Conservation (phyloP, 2,888 invertebrate genomes). For the Trachelus stipa region DNA sequence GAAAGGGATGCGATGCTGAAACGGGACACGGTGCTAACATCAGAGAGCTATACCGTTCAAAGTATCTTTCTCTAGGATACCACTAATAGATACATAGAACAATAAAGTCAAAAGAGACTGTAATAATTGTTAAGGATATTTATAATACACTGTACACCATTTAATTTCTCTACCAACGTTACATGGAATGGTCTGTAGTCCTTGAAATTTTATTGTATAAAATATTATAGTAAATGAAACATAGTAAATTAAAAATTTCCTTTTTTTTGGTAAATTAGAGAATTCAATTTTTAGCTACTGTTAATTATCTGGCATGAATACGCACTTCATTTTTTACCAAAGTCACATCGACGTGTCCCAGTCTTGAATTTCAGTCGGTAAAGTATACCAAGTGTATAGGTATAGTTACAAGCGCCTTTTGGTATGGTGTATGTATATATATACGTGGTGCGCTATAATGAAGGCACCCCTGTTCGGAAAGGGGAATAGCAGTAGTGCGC, state of each 20-base stretch:
- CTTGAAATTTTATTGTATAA: neutral
- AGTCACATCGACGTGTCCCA: neutral
- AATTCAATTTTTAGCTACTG: neutral
- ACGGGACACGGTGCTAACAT: conserved; percentile 2
- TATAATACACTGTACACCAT: neutral
- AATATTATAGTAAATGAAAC: neutral
- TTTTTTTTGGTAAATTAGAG: neutral
- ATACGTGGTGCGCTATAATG: conserved; percentile 39
- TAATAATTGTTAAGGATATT: neutral
- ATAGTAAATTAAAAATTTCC: neutral
- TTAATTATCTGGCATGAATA: neutral
- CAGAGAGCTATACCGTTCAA: neutral
- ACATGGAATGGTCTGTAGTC: neutral
- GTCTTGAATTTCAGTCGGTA: neutral
- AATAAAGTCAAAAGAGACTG: neutral
- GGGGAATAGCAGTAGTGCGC: conserved; percentile 42
- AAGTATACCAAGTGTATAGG: neutral
- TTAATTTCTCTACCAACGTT: neutral
- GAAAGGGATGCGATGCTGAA: conserved; percentile 3
- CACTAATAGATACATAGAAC: neutral
- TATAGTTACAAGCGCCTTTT: neutral
- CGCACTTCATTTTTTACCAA: neutral
- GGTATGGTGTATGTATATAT: neutral
- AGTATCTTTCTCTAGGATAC: neutral
- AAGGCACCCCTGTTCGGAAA: conserved; percentile 43